Base-by-base conservation (phyloP, 2,113 vertebrate genomes). In the Grantiella picta region DNA sequence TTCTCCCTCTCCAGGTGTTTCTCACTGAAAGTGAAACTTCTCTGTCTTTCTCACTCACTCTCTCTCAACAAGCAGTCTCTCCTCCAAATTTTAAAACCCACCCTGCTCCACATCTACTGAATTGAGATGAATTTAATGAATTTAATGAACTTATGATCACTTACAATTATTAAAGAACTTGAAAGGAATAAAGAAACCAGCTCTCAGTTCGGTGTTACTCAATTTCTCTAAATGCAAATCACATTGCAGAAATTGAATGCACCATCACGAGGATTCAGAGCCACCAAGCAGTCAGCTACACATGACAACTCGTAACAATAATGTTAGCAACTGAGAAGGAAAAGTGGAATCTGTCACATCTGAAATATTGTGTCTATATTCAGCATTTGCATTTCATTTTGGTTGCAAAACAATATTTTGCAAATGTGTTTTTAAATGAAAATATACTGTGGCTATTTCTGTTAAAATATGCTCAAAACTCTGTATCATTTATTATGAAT, bases 401-500 rank as follows among this genome's bases (percentile, higher is more conserved):
- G 2, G 31, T 86, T 86, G 68, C 79, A 95, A 93, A 97, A 86
- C 24, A 83, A 53, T 68, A 38, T 73, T 93, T 86, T 78, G 71
- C n/a, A 70, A 66, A 86, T 83, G 73, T 71, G n/a, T 40, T 90
- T 95, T 92, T 53, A 93, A 94, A 90, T 90, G 29, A 89, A 47
- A 75, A 42, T 82, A 90, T 70, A 82, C 52, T 68, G 75, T 73
- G 47, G 80, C 24, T 94, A 82, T 90, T 95, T 92, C 79, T 82
- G 57, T 84, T 92, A 78, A 95, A 95, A 93, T 86, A 86, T 50
- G 52, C 75, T 88, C 71, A 70, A 70, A 82, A 69, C 10, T 50
- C 57, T 73, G 21, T 64, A 53, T 54, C 11, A 22, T 33, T 82
- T 82, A 35, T 56, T 47, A 53, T 72, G 16, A 86, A 63, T 54